phyloP scores from a whole-genome alignment of 2,888 invertebrate species.

The Apeira syringaria region DNA sequence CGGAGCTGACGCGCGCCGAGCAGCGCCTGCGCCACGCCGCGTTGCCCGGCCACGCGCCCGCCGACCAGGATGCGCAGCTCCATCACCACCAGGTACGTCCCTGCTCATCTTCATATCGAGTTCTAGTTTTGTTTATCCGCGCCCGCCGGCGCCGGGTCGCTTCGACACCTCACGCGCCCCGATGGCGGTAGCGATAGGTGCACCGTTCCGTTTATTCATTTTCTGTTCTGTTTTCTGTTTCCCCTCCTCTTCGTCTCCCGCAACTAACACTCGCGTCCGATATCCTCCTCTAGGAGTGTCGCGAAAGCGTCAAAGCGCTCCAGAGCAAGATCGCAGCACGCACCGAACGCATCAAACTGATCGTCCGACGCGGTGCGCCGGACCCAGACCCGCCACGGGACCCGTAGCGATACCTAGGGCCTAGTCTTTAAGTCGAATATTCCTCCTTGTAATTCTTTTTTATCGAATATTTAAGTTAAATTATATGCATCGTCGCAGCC shows the following conservation, averaged over 20 bases:
- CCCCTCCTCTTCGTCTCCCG: constrained; percentile 59
- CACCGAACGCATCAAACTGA: constrained; percentile 93
- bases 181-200: constrained; percentile 52
- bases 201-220: constrained; percentile 58
- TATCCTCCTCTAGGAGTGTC: constrained; percentile 88
- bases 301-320: constrained; percentile 92
- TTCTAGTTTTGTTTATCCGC: constrained; percentile 32
- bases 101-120: constrained; percentile 34
- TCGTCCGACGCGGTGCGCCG: constrained; percentile 94
- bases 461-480: constrained; percentile 62
- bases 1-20: constrained; percentile 93
- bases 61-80: constrained; percentile 91
- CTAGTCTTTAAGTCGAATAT: constrained; percentile 58
- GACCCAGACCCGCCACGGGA: constrained; percentile 89
- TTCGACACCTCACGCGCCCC: constrained; percentile 43
- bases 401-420: constrained; percentile 71
- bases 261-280: constrained; percentile 66
- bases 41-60: constrained; percentile 92
- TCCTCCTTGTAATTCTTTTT: constrained; percentile 58
- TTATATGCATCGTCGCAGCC: constrained; percentile 68
- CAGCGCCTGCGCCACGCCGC: constrained; percentile 92
- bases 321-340: constrained; percentile 95
- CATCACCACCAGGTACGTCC: constrained; percentile 94
- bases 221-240: constrained; percentile 72
- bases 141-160: constrained; percentile 50